These are phyloP conservation scores for Acromyrmex heyeri DNA, from an alignment of 1,140 invertebrate genomes.

Conservation along the genomic window DNA sequence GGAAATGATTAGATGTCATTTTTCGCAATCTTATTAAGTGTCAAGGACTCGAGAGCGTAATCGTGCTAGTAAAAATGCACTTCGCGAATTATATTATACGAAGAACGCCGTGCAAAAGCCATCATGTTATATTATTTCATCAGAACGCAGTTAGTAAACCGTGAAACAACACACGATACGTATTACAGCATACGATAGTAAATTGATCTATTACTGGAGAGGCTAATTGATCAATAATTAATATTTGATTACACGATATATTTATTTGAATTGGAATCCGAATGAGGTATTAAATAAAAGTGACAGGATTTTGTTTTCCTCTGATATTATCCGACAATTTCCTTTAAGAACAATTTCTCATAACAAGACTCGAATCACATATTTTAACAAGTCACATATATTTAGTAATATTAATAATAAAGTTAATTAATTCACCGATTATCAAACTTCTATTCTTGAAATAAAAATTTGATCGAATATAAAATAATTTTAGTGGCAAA, in stretches of 20 bases:
- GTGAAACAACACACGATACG: background rate
- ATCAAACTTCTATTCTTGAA: background rate
- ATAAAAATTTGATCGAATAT: background rate
- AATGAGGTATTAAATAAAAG: background rate
- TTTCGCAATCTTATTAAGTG: slow-evolving; percentile 11
- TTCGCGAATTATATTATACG: background rate
- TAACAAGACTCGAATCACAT: background rate
- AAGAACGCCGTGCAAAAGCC: background rate
- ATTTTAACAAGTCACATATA: background rate
- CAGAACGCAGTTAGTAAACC: background rate
- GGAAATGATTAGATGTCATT: slow-evolving; percentile 52
- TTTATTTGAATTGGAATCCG: slow-evolving; percentile 1
- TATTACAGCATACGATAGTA: background rate
- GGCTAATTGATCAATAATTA: slow-evolving; percentile 22
- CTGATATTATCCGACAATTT: background rate
- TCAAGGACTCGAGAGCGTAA: slow-evolving; percentile 31
- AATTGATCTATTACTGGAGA: slow-evolving; percentile 1
- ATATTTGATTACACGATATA: slow-evolving; percentile 21
- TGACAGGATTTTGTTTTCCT: background rate
- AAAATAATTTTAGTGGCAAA: slow-evolving; percentile 13
- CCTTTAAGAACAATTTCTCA: background rate
- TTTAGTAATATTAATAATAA: background rate
- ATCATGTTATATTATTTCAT: slow-evolving; percentile 24
- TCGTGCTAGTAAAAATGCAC: background rate
- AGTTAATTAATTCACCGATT: background rate